phyloP scores from a whole-genome alignment of 92 coral and sea anemone species.

The Virgularia gustaviana region DNA sequence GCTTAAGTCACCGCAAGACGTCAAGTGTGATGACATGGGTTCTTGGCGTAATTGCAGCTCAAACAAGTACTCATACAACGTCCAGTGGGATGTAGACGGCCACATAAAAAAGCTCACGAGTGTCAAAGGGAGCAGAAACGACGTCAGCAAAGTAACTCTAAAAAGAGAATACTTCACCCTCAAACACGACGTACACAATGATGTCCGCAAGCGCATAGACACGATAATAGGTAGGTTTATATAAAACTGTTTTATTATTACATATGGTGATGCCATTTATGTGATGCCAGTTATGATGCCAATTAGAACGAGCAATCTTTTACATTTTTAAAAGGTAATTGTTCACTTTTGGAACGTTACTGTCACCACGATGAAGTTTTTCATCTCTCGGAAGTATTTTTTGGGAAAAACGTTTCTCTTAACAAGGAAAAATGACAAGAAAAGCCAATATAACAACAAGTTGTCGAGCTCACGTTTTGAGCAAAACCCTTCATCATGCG shows the following conservation, averaged over 20 bases:
- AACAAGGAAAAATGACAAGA: no score
- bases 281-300: not conserved
- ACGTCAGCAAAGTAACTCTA: constrained; percentile 25
- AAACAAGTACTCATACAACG: constrained; percentile 32
- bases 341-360: no score
- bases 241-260: not conserved
- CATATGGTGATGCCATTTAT: not conserved
- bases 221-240: constrained; percentile 13
- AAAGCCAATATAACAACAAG: no score
- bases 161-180: constrained; percentile 47
- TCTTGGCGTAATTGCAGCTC: constrained; percentile 44
- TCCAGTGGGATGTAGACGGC: constrained; percentile 42
- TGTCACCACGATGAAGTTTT: no score
- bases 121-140: not conserved
- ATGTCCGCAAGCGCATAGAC: constrained; percentile 44
- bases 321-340: no score
- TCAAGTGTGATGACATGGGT: constrained; percentile 53
- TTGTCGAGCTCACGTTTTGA: no score
- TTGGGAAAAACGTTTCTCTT: no score
- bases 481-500: no score
- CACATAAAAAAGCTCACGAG: not conserved
- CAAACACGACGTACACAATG: constrained; percentile 41
- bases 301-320: not conserved
- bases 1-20: constrained; percentile 46
- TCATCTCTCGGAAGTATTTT: no score